phyloP scores from a whole-genome alignment of 1,140 invertebrate species.

The Oppia nitens region DNA sequence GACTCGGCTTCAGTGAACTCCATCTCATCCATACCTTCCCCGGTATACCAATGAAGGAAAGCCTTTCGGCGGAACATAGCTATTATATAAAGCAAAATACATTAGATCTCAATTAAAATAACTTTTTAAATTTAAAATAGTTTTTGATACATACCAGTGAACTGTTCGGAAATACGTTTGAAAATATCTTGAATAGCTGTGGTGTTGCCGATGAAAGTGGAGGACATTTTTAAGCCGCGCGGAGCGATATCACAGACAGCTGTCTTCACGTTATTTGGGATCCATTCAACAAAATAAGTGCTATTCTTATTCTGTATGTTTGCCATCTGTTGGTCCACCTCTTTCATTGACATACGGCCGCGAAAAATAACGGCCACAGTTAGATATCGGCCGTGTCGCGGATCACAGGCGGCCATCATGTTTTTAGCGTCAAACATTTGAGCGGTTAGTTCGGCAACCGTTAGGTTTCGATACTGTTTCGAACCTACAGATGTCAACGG shows the following conservation, averaged over 20 bases:
- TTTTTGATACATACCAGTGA: conserved; percentile 35
- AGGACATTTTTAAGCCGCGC: conserved; percentile 32
- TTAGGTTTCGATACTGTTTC: conserved; percentile 36
- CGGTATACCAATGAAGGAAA: too few relatives aligned
- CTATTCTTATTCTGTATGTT: conserved; percentile 59
- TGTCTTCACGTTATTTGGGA: conserved; percentile 33
- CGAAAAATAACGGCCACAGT: conserved; percentile 88
- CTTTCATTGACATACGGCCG: conserved; percentile 90
- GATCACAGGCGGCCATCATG: conserved; percentile 56
- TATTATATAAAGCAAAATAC: too few relatives aligned
- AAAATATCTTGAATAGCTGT: conserved; percentile 33
- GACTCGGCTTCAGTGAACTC: too few relatives aligned
- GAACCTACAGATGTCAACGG: conserved; percentile 40
- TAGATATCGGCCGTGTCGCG: too few relatives aligned
- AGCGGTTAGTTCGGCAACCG: conserved; percentile 41
- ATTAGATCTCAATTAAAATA: too few relatives aligned
- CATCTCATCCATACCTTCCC: too few relatives aligned
- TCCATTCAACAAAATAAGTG: conserved; percentile 35
- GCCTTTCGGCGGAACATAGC: conserved; percentile 21
- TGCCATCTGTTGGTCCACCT: conserved; percentile 48
- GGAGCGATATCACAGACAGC: conserved; percentile 34
- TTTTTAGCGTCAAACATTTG: too few relatives aligned
- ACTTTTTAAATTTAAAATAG: too few relatives aligned
- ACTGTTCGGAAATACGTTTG: conserved; percentile 29
- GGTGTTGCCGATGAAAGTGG: conserved; percentile 30